Evolutionary conservation across 2,113 vertebrate species (phyloP), one percentile per base, ranked within the genome.

Genomic region (Progne subis): DNA sequence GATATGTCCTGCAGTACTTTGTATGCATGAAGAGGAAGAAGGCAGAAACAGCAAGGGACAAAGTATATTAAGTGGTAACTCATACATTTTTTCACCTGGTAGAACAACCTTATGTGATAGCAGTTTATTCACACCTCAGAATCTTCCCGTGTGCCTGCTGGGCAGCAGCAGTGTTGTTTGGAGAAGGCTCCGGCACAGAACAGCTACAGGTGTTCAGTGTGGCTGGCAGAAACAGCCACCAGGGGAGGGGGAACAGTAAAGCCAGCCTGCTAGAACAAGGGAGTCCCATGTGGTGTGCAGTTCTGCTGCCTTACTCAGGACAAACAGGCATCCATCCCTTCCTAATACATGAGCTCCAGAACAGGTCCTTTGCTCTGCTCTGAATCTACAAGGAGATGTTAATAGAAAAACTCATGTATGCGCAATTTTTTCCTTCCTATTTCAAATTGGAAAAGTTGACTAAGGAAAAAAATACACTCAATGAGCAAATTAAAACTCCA

Each of bases 281-380:
- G 29, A 21, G 11, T 60, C 20, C 52, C 26, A 7, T 2, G 11
- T 10, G 32, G 32, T 75, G 39, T 4, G 55, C 41, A 39, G 18
- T 75, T 71, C 78, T 81, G 31, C 32, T 39, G 0, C 50, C 37
- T 61, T 8, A 4, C 57, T 80, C 31, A 21, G 68, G 25, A 41
- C 34, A 55, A 81, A 14, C 32, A 59, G 29, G 5, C 28, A 32
- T 43, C 39, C 17, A 32, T 43, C 39, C 19, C 53, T 68, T 52
- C 14, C 6, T 24, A 34, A 21, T 3, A 10, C 0, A 0, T 1
- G n/a, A 67, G 25, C 29, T 83, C 71, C 52, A 67, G 9, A n/a
- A 18, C 21, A 56, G 15, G 12, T 61, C 9, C 34, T 63, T 53
- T 53, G 18, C 47, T 55, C 6, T 13, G 20, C 39, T 47, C 39